These are phyloP conservation scores for Dendrocopos noguchii DNA, from an alignment of 2,113 vertebrate genomes.

Conservation along the genomic window DNA sequence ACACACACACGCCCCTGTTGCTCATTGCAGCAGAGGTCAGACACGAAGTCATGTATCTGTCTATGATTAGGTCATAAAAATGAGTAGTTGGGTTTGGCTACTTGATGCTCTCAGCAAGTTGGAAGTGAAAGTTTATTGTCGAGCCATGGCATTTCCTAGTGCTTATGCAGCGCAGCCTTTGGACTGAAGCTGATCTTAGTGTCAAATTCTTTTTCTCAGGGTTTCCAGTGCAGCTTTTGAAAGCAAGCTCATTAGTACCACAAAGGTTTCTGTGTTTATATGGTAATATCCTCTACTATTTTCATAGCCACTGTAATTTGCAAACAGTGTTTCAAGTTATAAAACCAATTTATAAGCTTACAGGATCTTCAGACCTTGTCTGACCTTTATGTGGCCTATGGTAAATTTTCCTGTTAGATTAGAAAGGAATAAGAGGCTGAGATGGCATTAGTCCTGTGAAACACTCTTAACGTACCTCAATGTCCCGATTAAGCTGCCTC, in stretches of 20 bases:
- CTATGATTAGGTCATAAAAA: not conserved
- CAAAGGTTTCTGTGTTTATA: constrained; percentile 55
- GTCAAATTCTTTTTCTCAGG: constrained; percentile 2
- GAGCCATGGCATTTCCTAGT: constrained; percentile 2
- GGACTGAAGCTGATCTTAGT: constrained; percentile 29
- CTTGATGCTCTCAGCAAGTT: not conserved
- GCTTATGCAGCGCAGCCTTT: constrained; percentile 31
- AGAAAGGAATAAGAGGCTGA: not conserved
- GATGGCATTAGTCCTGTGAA: not conserved
- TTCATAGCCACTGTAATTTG: not conserved
- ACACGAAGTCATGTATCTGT: not conserved
- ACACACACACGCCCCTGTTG: not conserved
- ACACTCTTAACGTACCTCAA: constrained; percentile 71
- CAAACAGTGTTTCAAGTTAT: constrained; percentile 47
- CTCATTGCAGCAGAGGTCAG: constrained; percentile 1
- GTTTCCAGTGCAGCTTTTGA: constrained; percentile 23
- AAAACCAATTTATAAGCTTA: constrained; percentile 32
- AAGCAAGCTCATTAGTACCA: constrained; percentile 35
- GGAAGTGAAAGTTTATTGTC: not conserved
- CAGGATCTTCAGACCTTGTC: constrained; percentile 21
- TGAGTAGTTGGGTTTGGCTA: not conserved
- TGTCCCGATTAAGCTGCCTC: constrained; percentile 80
- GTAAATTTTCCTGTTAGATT: not conserved
- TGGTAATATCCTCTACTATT: constrained; percentile 40
- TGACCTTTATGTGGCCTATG: not conserved